Evolutionary conservation across 2,888 invertebrate species (phyloP), one percentile per base, ranked within the genome.

Genomic region (Drosophila picticornis): DNA sequence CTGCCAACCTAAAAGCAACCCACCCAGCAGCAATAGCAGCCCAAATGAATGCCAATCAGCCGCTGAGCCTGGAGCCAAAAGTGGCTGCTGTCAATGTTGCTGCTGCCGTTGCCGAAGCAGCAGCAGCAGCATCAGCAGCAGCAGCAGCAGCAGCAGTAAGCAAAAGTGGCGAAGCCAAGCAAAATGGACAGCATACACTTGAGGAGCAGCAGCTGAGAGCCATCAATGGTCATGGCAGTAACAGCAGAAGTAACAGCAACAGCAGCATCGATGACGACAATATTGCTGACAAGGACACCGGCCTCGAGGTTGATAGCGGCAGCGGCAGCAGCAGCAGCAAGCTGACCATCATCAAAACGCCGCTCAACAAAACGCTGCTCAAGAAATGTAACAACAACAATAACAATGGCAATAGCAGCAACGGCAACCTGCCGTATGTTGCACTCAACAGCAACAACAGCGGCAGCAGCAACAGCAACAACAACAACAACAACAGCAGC

Each of bases 361-460:
- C 91, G 58, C 73, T 91, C 13, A 91, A 79, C 51, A 91, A 91
- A 67, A 91, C 91, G 53, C 70, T 91, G 59, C 80, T 91, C 19
- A 91, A 91, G 73, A 91, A 91, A 79, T 90, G 90, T 75, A 87
- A 65, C 56, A 72, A 55, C 68, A 74, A 64, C 58, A 74, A 64
- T 55, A 72, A 36, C 57, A 67, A 32, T 53, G 77, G 25, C 63
- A 78, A 19, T 62, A 66, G 51, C 67, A 72, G 66, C 58, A 81
- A 84, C 22, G 91, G 91, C 74, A 91, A 70, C 60, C 65, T 78
- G 72, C 52, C 64, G 58, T 80, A 79, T 71, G 60, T 61, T 66
- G 77, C 70, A 61, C 62, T 78, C 62, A 89, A 65, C 57, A 84
- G 65, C 51, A 76, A 56, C 48, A 61, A 74, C 60, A 89, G 65